Percentiles rank a stretch among this genome's conserved stretches.
phyloP scores from a whole-genome alignment of 2,888 invertebrate genomes.

The Acleris literana region DNA sequence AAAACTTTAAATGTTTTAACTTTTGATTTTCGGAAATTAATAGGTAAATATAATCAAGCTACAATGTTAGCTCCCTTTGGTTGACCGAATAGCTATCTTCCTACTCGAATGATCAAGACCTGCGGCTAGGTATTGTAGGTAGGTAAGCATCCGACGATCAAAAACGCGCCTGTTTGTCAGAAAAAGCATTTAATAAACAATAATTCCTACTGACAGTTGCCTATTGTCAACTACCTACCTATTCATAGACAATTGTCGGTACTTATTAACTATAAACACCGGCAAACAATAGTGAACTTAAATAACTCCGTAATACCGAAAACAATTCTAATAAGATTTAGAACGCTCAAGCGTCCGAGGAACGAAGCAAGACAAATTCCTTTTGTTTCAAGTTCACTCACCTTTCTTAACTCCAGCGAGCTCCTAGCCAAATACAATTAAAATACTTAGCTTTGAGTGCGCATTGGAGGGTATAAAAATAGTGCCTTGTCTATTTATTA shows the following conservation, averaged over 20 bases:
- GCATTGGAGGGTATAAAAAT: slow-evolving; percentile 21
- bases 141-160: too few species aligned
- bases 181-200: too few species aligned
- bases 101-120: too few species aligned
- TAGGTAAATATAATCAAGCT: not conserved
- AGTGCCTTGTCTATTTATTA: slow-evolving; percentile 10
- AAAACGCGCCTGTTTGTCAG: too few species aligned
- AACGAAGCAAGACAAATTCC: slow-evolving; percentile 26
- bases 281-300: not conserved
- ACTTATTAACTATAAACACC: too few species aligned
- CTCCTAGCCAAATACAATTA: not conserved
- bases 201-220: too few species aligned
- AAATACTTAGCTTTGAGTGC: slow-evolving; percentile 1
- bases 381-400: slow-evolving; percentile 25
- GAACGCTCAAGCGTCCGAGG: not conserved
- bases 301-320: not conserved
- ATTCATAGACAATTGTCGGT: too few species aligned
- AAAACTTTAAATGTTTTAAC: too few species aligned
- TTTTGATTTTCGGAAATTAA: too few species aligned
- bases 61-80: not conserved
- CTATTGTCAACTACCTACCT: too few species aligned
- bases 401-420: not conserved
- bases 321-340: slow-evolving; percentile 29
- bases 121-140: too few species aligned
- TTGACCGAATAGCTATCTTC: not conserved